Percentiles rank a stretch among this genome's conserved stretches.
These are phyloP conservation scores for Leuciscus idus DNA, from an alignment of 2,113 vertebrate genomes.

Conservation along the genomic window DNA sequence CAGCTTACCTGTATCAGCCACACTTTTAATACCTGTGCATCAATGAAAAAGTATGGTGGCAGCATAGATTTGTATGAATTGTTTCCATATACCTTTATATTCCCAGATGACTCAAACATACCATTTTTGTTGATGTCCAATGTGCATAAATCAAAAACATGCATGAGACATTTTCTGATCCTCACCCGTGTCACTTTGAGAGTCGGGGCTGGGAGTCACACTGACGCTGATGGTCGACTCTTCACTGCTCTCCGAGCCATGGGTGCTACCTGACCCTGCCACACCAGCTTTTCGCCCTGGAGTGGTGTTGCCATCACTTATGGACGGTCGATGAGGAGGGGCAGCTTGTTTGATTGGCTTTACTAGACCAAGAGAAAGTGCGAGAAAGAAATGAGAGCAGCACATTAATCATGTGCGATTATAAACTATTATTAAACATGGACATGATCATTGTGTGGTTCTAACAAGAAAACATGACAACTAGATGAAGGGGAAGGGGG, in stretches of 20 bases:
- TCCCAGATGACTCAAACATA: not conserved
- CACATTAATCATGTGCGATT: not conserved
- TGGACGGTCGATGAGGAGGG: slow-evolving; percentile 36
- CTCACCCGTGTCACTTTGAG: slow-evolving; percentile 73
- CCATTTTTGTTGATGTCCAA: not conserved
- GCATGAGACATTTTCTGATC: not conserved
- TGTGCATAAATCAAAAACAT: not conserved
- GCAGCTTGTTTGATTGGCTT: not conserved
- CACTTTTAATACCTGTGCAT: not conserved
- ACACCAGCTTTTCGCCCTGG: slow-evolving; percentile 57
- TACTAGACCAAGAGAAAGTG: not conserved
- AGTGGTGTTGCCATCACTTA: slow-evolving; percentile 41
- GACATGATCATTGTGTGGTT: not conserved
- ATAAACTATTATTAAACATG: not conserved
- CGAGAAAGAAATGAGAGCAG: slow-evolving; percentile 36
- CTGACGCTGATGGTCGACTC: slow-evolving; percentile 55
- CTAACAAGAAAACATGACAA: not conserved
- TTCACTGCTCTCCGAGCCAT: slow-evolving; percentile 59
- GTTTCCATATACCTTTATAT: not conserved
- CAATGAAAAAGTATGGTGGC: not conserved
- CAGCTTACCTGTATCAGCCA: not conserved
- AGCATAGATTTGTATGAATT: not conserved
- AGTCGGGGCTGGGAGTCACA: slow-evolving; percentile 66
- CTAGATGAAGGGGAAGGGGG: not conserved
- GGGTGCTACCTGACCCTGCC: slow-evolving; percentile 17